Percentiles rank a stretch among this genome's conserved stretches.
Conservation (phyloP, 2,888 invertebrate species). For the Nomada flava region DNA sequence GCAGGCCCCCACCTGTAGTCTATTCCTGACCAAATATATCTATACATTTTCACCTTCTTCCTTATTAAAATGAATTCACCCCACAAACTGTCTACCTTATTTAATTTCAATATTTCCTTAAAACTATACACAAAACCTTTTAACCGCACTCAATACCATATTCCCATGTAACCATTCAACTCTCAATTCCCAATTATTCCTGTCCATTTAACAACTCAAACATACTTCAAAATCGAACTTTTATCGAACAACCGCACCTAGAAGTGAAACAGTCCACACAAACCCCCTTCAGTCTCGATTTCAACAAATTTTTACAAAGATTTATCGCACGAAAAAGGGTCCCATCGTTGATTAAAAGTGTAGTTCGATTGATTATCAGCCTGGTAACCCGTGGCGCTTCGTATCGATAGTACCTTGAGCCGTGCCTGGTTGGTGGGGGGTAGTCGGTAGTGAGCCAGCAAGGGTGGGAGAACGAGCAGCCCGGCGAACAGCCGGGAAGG, state of each 20-base stretch:
- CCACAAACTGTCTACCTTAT: not conserved
- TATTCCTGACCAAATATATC: not conserved
- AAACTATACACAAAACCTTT: no score
- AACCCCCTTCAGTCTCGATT: no score
- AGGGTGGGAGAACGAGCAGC: conserved; percentile 47
- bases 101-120: not conserved
- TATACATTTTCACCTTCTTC: not conserved
- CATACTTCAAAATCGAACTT: no score
- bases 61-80: no score
- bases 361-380: conserved; percentile 38
- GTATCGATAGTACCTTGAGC: conserved; percentile 29
- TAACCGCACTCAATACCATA: no score
- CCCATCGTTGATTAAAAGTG: not conserved
- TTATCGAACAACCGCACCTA: no score
- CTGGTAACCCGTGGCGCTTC: conserved; percentile 29
- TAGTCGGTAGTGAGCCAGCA: conserved; percentile 14
- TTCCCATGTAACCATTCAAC: no score
- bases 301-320: no score
- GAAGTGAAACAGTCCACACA: no score
- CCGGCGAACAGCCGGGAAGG: conserved; percentile 52
- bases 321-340: not conserved
- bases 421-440: conserved; percentile 13
- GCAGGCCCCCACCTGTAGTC: not conserved
- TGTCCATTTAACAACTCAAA: no score
- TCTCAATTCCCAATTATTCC: no score